Evolutionary conservation across 2,888 invertebrate genomes (phyloP).

Genomic region (Stenchaetothrips biformis): DNA sequence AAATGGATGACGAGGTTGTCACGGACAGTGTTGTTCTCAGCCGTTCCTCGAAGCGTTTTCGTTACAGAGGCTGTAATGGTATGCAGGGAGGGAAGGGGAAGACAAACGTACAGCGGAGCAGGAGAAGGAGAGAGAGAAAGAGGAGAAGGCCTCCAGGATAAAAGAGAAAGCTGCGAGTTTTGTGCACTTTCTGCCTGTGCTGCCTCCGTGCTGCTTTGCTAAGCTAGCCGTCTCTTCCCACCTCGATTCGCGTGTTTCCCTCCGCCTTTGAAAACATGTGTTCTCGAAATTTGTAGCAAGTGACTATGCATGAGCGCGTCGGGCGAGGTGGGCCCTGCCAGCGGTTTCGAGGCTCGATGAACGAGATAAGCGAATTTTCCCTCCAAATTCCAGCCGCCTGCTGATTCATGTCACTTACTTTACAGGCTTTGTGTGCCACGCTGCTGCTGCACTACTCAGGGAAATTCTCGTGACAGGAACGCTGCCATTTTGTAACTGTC

Average conservation of each 20-base stretch:
- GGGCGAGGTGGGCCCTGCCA: no score
- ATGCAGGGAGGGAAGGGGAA: neutral
- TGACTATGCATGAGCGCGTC: no score
- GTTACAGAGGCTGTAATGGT: neutral
- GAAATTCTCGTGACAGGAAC: no score
- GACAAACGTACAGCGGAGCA: neutral
- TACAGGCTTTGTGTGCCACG: no score
- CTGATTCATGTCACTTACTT: no score
- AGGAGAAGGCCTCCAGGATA: neutral
- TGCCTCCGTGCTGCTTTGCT: neutral
- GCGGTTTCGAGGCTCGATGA: no score
- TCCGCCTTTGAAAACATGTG: neutral
- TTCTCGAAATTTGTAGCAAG: neutral
- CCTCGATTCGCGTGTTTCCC: neutral
- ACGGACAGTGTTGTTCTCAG: no score
- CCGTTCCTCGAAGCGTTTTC: neutral
- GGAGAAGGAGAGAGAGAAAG: neutral
- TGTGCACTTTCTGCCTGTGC: neutral
- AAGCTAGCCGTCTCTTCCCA: neutral
- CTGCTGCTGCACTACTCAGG: no score
- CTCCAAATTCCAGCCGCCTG: no score
- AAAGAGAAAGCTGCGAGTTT: constrained; percentile 16
- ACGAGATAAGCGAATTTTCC: no score
- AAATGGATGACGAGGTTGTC: no score
- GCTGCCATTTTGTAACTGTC: no score